Percentiles rank a stretch among this genome's conserved stretches.
Conservation (phyloP, 2,113 vertebrate genomes). For the human (Homo sapiens) region DNA sequence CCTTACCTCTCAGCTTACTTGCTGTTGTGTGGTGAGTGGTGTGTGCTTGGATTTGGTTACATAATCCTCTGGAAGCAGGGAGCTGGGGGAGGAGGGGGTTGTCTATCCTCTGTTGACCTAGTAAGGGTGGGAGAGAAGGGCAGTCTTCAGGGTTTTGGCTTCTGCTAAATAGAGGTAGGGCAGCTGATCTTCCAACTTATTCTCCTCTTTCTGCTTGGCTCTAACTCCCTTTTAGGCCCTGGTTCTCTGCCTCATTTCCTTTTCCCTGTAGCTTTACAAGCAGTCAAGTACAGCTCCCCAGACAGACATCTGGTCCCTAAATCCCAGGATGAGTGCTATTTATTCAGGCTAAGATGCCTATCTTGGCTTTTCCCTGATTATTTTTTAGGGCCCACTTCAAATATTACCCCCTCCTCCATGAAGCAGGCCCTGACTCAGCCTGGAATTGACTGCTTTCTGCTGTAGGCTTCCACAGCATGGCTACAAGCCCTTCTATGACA, state of each 20-base stretch:
- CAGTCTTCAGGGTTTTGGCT: rapidly evolving
- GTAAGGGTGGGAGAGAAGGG: neutral
- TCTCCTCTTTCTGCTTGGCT: neutral
- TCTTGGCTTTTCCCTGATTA: neutral
- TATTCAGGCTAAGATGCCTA: neutral
- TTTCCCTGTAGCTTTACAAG: neutral
- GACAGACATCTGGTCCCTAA: no score
- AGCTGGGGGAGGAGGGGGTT: no score
- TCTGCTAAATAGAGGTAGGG: neutral
- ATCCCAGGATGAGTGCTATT: neutral
- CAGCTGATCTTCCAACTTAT: neutral
- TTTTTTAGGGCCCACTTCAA: neutral
- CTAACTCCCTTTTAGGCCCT: neutral
- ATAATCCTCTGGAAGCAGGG: neutral
- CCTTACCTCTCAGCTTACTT: no score
- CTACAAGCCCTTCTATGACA: rapidly evolving
- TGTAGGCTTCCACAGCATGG: rapidly evolving
- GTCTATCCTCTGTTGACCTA: neutral
- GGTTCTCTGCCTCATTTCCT: no score
- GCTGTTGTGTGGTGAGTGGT: no score
- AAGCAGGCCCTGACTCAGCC: neutral
- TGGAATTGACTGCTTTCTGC: neutral
- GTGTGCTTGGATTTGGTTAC: no score
- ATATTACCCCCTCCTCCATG: neutral
- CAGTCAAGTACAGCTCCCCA: neutral